Base-by-base conservation (phyloP, 2,797 vertebrate genomes). In the Hyperoplus immaculatus region DNA sequence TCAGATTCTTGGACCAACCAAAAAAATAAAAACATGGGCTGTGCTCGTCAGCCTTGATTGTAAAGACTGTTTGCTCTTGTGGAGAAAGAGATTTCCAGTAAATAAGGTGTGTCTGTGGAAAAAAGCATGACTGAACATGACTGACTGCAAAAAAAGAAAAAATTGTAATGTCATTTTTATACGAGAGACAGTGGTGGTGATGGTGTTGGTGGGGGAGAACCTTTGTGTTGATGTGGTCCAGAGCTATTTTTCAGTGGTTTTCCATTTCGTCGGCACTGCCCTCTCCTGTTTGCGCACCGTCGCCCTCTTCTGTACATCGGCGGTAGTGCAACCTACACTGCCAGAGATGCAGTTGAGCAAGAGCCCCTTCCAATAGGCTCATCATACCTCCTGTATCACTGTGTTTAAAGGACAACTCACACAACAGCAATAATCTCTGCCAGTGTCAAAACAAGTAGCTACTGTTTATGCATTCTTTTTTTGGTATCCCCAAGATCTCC, bases 341-440 rank as follows among this genome's bases (percentile, higher is more conserved):
- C 89, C 91, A 77, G 69, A 76, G 80, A 78, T 72, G 88, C 87
- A 89, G 87, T 68, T 15, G 75, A 86, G 61, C 73, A 75, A 29
- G 78, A 81, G 80, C 80, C 77, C 77, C 47, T 46, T 18, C 1
- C 1, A 60, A 53, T 50, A 49, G 76, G 78, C 77, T 21, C 63
- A 69, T 5, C 83, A 77, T 67, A 82, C 85, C 70, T 78, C 82
- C 81, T 78, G 76, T 63, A 81, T 88, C 92, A 92, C 93, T 90
- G 91, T 94, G 92, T 89, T 88, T 65, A 59, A 88, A 72, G 6
- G 67, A 83, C 21, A 82, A 76, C 54, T 81, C 78, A 86, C 60
- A 15, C 54, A 88, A 93, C 92, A 94, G 94, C 95, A 96, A 95
- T 95, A 96, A 95, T 87, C 74, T 86, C 79, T 84, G 78, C 81